These are phyloP conservation scores for Takifugu ocellatus DNA, from an alignment of 2,797 vertebrate species.

Conservation along the genomic window DNA sequence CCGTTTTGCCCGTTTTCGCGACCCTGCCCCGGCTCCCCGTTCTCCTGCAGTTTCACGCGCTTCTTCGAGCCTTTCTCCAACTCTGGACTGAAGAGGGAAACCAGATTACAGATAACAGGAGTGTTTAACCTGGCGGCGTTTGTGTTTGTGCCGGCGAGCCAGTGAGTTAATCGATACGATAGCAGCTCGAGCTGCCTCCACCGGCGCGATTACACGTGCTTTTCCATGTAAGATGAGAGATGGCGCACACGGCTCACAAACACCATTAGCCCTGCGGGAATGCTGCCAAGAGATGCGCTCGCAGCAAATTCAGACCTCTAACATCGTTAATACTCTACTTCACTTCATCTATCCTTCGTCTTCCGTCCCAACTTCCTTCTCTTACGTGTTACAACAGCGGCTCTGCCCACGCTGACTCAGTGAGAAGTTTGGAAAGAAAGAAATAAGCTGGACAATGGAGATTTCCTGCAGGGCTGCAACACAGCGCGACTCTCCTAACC, in stretches of 20 bases:
- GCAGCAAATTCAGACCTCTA: slow-evolving; percentile 20
- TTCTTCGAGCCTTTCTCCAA: slow-evolving; percentile 90
- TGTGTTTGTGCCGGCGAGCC: no score
- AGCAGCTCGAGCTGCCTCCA: no score
- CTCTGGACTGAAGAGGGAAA: slow-evolving; percentile 77
- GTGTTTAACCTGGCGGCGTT: no score
- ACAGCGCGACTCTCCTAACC: slow-evolving; percentile 66
- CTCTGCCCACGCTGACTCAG: no score
- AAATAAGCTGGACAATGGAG: no score
- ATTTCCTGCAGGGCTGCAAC: no score
- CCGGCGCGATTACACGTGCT: no score
- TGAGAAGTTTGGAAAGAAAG: no score
- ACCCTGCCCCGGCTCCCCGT: slow-evolving; percentile 78
- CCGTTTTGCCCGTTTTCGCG: slow-evolving; percentile 68
- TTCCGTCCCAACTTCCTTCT: slow-evolving; percentile 14
- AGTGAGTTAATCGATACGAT: no score
- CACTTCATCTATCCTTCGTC: slow-evolving; percentile 22
- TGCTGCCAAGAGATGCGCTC: slow-evolving; percentile 32
- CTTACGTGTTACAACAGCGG: no score
- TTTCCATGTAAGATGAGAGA: background rate
- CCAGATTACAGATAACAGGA: no score
- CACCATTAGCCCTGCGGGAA: slow-evolving; percentile 37
- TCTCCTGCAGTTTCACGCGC: slow-evolving; percentile 80
- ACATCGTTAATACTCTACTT: slow-evolving; percentile 39
- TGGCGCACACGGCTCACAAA: slow-evolving; percentile 5